A percentile compares a stretch with the other conserved stretches of the same genome.
Evolutionary conservation across 2,888 invertebrate species (phyloP).

Genomic region (Hirtodrosophila trivittata): DNA sequence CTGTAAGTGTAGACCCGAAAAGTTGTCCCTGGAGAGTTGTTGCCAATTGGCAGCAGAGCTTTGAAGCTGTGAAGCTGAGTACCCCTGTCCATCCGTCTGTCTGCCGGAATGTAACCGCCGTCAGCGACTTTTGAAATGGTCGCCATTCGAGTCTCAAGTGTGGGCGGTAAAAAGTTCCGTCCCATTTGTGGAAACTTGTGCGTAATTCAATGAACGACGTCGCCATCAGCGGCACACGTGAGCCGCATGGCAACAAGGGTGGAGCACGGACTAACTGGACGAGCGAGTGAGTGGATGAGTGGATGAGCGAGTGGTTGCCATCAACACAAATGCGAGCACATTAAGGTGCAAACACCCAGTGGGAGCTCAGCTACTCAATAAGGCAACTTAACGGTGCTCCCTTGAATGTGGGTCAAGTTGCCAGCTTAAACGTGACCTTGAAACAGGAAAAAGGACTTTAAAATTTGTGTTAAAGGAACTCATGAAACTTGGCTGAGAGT

Average conservation of each 20-base stretch:
- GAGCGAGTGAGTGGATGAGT: slow-evolving; percentile 14
- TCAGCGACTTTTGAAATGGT: slow-evolving; percentile 63
- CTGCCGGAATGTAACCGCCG: slow-evolving; percentile 39
- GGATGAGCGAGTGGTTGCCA: slow-evolving; percentile 25
- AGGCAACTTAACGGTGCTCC: slow-evolving; percentile 39
- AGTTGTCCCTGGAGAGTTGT: slow-evolving; percentile 50
- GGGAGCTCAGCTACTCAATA: slow-evolving; percentile 51
- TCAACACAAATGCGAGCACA: slow-evolving; percentile 61
- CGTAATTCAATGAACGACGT: slow-evolving; percentile 75
- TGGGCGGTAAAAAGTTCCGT: slow-evolving; percentile 35
- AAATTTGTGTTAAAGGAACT: background rate
- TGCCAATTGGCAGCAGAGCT: slow-evolving; percentile 44
- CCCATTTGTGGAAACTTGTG: slow-evolving; percentile 39
- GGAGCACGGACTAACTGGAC: slow-evolving; percentile 9
- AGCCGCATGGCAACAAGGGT: slow-evolving; percentile 44
- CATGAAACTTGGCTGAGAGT: background rate
- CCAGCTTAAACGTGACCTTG: slow-evolving; percentile 30
- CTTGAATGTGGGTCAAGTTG: slow-evolving; percentile 57
- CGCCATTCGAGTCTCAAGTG: slow-evolving; percentile 50
- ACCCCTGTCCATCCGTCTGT: background rate
- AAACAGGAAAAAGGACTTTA: slow-evolving; percentile 4
- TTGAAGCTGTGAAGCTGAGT: slow-evolving; percentile 24
- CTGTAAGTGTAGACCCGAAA: slow-evolving; percentile 29
- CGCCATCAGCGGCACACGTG: slow-evolving; percentile 65
- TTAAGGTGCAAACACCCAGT: slow-evolving; percentile 57